A percentile compares a stretch with the other conserved stretches of the same genome.
These are phyloP conservation scores for Danio kyathit DNA, from an alignment of 2,797 vertebrate species.

Conservation along the genomic window DNA sequence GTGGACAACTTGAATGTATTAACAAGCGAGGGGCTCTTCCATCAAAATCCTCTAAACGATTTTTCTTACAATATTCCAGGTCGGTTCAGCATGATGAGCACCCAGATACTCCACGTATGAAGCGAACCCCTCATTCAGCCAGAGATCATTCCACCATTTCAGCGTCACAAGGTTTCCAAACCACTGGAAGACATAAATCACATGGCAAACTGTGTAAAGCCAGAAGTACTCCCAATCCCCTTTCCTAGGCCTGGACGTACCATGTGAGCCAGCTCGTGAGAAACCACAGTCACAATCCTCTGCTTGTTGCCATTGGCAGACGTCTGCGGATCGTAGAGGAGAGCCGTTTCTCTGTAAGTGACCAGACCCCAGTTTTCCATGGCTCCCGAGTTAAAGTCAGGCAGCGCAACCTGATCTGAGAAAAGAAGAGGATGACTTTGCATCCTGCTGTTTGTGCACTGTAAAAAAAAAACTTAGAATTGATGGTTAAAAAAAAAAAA, in stretches of 20 bases:
- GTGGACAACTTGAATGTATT: neutral
- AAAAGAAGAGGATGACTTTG: neutral
- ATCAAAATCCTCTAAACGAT: neutral
- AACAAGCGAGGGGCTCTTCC: neutral
- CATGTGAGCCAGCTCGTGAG: conserved; percentile 94
- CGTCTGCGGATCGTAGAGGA: conserved; percentile 74
- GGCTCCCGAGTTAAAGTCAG: conserved; percentile 88
- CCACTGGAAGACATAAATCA: conserved; percentile 81
- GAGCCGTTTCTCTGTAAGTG: conserved; percentile 89
- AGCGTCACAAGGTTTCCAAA: conserved; percentile 94
- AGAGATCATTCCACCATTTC: conserved; percentile 94
- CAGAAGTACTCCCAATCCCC: conserved; percentile 22
- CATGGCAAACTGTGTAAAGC: conserved; percentile 5
- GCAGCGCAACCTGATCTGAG: conserved; percentile 90
- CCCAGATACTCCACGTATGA: conserved; percentile 92
- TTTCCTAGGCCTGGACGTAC: conserved; percentile 67
- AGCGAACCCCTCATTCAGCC: conserved; percentile 96
- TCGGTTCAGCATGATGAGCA: conserved; percentile 71
- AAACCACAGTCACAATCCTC: conserved; percentile 83
- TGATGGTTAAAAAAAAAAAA: too few relatives aligned
- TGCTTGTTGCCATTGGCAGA: conserved; percentile 90
- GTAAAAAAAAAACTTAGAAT: too few relatives aligned
- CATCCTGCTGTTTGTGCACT: neutral
- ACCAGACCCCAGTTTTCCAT: conserved; percentile 99
- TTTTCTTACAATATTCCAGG: conserved; percentile 86